Evolutionary conservation across 2,888 invertebrate genomes (phyloP).

Genomic region (Sinotaia quadrata): DNA sequence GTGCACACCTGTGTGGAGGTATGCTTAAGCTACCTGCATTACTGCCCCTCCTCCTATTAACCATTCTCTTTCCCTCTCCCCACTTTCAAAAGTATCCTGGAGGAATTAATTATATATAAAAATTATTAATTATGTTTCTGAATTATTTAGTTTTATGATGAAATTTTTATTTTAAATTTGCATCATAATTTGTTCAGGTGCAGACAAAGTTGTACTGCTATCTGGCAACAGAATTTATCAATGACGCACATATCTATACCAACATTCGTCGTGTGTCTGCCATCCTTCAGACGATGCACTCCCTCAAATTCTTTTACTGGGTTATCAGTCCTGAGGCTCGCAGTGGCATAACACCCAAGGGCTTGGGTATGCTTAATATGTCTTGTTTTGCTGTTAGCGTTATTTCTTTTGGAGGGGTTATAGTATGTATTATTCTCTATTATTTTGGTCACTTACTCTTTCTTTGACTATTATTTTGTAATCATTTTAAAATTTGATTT

Average conservation of each 20-base stretch:
- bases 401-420: no score
- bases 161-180: background rate
- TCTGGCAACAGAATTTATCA: conserved; percentile 98
- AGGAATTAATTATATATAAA: no score
- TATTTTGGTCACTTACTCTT: no score
- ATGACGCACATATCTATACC: conserved; percentile 97
- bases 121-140: background rate
- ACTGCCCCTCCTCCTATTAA: no score
- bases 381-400: no score
- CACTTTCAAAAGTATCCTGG: no score
- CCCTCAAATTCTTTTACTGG: conserved; percentile 99
- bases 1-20: conserved; percentile 97
- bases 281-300: conserved; percentile 97
- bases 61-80: no score
- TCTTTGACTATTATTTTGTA: no score
- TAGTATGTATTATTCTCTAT: no score
- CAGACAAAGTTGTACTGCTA: conserved; percentile 96
- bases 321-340: conserved; percentile 94
- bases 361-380: conserved; percentile 87
- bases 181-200: conserved; percentile 67
- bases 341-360: conserved; percentile 96
- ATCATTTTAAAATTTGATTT: no score
- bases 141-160: no score
- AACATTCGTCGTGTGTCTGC: conserved; percentile 97
- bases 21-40: conserved; percentile 12